These are phyloP conservation scores for Climacteris rufus DNA, from an alignment of 2,113 vertebrate genomes.

Conservation along the genomic window DNA sequence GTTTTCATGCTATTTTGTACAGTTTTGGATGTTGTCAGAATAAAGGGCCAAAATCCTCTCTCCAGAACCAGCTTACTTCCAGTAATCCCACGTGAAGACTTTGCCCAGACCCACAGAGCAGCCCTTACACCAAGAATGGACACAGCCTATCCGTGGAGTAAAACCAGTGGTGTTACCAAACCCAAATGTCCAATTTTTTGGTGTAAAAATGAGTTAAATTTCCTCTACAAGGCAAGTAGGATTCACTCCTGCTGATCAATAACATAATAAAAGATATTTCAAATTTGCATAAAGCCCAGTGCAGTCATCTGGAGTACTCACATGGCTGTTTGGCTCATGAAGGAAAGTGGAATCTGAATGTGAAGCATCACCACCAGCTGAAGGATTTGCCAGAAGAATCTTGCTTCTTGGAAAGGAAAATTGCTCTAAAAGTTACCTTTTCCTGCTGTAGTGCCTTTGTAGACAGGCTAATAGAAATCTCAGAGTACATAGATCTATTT, in stretches of 20 bases:
- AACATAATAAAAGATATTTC: not conserved
- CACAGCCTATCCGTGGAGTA: fast-evolving
- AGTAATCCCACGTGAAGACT: not conserved
- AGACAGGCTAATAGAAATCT: not conserved
- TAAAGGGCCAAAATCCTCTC: not conserved
- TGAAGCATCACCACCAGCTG: not conserved
- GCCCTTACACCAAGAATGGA: fast-evolving
- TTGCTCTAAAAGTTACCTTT: not conserved
- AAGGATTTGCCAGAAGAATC: not conserved
- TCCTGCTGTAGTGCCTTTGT: not conserved
- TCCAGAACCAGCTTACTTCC: not conserved
- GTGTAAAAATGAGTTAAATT: not conserved
- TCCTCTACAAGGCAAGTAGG: not conserved
- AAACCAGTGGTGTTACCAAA: not conserved
- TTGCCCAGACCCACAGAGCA: not conserved
- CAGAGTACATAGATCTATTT: not conserved
- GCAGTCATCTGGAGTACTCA: not conserved
- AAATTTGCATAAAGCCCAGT: not conserved
- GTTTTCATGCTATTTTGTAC: too few relatives aligned
- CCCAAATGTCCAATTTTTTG: not conserved
- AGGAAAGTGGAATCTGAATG: not conserved
- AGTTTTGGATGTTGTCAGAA: not conserved
- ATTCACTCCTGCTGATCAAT: not conserved
- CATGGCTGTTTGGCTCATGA: fast-evolving
- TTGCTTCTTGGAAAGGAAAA: not conserved